phyloP scores from a whole-genome alignment of 2,888 invertebrate species.

The Troides helena region DNA sequence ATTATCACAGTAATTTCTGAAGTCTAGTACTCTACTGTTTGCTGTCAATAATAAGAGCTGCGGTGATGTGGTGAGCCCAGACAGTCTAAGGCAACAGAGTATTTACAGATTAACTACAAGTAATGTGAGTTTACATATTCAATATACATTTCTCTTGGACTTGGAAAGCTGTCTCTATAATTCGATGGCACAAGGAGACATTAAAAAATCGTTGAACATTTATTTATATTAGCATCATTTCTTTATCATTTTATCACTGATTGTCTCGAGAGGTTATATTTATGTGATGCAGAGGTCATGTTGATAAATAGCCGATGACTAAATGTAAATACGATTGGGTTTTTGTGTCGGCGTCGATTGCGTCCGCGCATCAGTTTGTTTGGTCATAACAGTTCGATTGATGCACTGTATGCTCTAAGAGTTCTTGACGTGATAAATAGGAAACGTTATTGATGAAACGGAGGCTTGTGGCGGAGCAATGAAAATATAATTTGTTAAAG shows the following conservation, averaged over 20 bases:
- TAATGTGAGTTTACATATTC: no score
- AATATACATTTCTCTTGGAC: no score
- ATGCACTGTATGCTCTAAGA: constrained; percentile 32
- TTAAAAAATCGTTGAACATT: constrained; percentile 73
- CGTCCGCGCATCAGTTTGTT: constrained; percentile 46
- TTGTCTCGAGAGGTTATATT: constrained; percentile 64
- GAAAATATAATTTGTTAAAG: constrained; percentile 36
- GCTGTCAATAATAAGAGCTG: no score
- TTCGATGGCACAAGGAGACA: constrained; percentile 47
- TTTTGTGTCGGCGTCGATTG: constrained; percentile 49
- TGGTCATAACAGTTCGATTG: constrained; percentile 47
- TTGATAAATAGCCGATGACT: constrained; percentile 69
- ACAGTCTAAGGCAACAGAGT: no score
- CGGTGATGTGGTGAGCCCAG: no score
- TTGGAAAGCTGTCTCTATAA: constrained; percentile 9
- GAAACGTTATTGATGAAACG: constrained; percentile 35
- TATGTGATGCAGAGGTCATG: constrained; percentile 51
- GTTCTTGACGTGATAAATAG: constrained; percentile 47
- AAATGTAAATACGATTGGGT: constrained; percentile 72
- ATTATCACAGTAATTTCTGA: no score
- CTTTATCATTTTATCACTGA: constrained; percentile 76
- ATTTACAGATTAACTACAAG: no score
- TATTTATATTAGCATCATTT: constrained; percentile 79
- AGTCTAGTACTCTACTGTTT: no score
- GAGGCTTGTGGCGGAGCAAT: constrained; percentile 40